Percentiles rank a stretch among this genome's conserved stretches.
phyloP scores from a whole-genome alignment of 1,140 invertebrate species.

The Apis florea region DNA sequence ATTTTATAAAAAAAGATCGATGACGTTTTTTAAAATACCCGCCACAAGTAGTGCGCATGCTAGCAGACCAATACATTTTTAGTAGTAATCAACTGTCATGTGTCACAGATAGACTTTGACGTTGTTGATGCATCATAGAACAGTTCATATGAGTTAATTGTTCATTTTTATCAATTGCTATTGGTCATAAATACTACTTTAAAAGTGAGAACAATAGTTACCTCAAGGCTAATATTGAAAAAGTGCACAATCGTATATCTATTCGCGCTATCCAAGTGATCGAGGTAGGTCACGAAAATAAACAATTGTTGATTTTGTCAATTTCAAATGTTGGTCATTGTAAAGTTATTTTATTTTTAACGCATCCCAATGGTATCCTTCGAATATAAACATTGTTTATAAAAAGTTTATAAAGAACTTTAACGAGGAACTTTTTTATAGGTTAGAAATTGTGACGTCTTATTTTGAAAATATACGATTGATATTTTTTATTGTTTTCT shows the following conservation, averaged over 20 bases:
- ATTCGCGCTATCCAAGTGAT: slow-evolving; percentile 2
- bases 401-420: not conserved
- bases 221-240: not conserved
- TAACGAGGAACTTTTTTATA: not conserved
- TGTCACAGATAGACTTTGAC: not conserved
- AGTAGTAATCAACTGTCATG: slow-evolving; percentile 10
- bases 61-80: not conserved
- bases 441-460: slow-evolving; percentile 41
- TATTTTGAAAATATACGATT: not conserved
- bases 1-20: not conserved
- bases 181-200: slow-evolving; percentile 2
- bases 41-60: not conserved
- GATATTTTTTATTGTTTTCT: not conserved
- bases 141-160: slow-evolving; percentile 4
- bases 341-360: not conserved
- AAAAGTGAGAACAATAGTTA: not conserved
- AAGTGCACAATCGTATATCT: not conserved
- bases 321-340: not conserved
- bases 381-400: too few species aligned
- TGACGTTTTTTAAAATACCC: not conserved
- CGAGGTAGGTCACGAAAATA: slow-evolving; percentile 32
- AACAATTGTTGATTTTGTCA: not conserved
- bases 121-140: not conserved
- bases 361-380: rapidly evolving
- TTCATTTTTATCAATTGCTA: not conserved